Evolutionary conservation across 2,888 invertebrate species (phyloP).

Genomic region (Morpho achilles): DNA sequence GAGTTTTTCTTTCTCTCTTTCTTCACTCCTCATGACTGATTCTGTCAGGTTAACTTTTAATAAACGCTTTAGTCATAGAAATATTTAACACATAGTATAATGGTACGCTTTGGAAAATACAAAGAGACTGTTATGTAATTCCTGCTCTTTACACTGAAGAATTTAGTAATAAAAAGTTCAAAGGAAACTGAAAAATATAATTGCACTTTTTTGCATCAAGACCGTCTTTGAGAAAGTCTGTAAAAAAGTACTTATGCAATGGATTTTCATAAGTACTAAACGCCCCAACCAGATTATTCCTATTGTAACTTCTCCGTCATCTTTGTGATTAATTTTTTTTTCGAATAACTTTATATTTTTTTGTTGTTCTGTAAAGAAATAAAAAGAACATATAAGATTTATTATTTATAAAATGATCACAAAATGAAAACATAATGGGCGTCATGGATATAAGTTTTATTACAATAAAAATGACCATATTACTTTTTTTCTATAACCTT

Average conservation of each 20-base stretch:
- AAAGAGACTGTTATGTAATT: conserved; percentile 19
- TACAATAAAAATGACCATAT: no score
- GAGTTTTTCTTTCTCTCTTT: no score
- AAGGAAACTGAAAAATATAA: conserved; percentile 22
- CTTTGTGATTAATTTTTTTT: background rate
- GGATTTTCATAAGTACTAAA: conserved; percentile 1
- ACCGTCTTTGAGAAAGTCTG: conserved; percentile 17
- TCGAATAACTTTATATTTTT: background rate
- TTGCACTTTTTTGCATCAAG: conserved; percentile 20
- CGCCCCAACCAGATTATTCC: background rate
- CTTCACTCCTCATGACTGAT: no score
- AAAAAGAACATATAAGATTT: no score
- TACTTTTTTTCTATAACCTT: background rate
- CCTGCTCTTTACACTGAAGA: conserved; percentile 12
- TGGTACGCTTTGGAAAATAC: no score
- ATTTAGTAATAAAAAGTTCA: conserved; percentile 19
- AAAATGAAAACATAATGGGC: no score
- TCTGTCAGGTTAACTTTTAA: no score
- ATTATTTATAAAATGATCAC: no score
- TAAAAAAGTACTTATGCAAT: background rate
- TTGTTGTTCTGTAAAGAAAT: no score
- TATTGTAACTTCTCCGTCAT: background rate
- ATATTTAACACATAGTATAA: no score
- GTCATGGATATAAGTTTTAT: no score
- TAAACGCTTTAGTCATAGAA: no score